Base-by-base conservation (phyloP, 2,797 vertebrate species). In the Betta splendens region DNA sequence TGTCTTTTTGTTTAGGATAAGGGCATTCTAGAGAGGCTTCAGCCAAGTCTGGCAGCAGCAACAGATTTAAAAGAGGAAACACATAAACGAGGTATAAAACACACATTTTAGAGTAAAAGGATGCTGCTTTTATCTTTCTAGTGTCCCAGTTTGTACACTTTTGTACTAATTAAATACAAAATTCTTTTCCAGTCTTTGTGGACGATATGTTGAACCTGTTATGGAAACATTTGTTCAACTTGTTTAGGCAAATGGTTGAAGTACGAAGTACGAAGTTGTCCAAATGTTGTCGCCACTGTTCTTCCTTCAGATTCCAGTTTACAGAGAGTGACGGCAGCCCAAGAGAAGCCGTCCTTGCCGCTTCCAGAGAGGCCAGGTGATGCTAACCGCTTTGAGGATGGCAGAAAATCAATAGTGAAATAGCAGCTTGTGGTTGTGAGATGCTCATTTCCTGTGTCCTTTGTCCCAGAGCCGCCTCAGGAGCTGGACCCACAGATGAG, bases 401-500 rank as follows among this genome's bases (percentile, higher is more conserved):
- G n/a, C n/a, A n/a, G n/a, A n/a, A n/a, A n/a, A n/a, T n/a, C n/a
- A n/a, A n/a, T n/a, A n/a, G n/a, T n/a, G n/a, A n/a, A n/a, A n/a
- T n/a, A n/a, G n/a, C n/a, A n/a, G n/a, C n/a, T n/a, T n/a, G n/a
- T n/a, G n/a, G n/a, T n/a, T n/a, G n/a, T n/a, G n/a, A n/a, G n/a
- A n/a, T n/a, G n/a, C n/a, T 70, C 5, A 21, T 48, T 12, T 21
- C 7, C 23, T 16, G 5, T 59, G 1, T 23, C 44, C 28, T 35
- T 50, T 70, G 45, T 72, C 64, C 36, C 76, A 91, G 91, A 89
- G 54, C 83, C 59, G 5, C 86, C 80, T 52, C 81, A 75, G 7
- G 87, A 89, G 37, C 70, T 89, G 60, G 89, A 92, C 54, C 72
- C 78, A 2, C 85, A 86, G 40, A 67, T 76, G 59, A 92, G 71